Percentiles rank a stretch among this genome's conserved stretches.
Conservation (phyloP, 2,113 vertebrate genomes). For the Puffinus mauretanicus region DNA sequence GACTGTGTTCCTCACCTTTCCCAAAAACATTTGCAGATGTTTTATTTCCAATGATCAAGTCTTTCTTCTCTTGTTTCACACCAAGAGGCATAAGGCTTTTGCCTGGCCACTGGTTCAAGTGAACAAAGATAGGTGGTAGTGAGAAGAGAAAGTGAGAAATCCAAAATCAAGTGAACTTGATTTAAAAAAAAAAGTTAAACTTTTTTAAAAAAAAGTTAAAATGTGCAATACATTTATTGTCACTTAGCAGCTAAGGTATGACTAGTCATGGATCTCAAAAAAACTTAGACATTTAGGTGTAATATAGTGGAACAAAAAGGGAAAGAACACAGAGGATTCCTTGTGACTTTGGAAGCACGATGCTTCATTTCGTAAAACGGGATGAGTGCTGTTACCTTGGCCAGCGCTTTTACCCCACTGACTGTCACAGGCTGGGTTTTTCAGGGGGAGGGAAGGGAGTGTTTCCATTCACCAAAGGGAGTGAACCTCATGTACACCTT, state of each 20-base stretch:
- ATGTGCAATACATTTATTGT: background rate
- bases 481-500: background rate
- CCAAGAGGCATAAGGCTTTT: background rate
- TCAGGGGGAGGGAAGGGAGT: background rate
- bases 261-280: background rate
- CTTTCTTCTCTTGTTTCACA: background rate
- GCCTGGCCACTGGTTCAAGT: background rate
- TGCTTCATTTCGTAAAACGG: background rate
- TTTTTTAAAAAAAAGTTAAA: background rate
- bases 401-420: background rate
- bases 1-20: background rate
- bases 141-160: background rate
- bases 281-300: background rate
- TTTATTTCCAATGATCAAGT: background rate
- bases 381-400: background rate
- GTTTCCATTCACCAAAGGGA: background rate
- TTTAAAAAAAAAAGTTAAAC: background rate
- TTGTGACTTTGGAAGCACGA: background rate
- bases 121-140: background rate
- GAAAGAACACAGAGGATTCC: background rate
- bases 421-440: background rate
- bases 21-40: background rate
- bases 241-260: background rate
- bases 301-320: background rate
- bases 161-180: background rate